Percentiles rank a stretch among this genome's conserved stretches.
These are phyloP conservation scores for Ictalurus punctatus DNA, from an alignment of 2,113 vertebrate genomes.

Conservation along the genomic window DNA sequence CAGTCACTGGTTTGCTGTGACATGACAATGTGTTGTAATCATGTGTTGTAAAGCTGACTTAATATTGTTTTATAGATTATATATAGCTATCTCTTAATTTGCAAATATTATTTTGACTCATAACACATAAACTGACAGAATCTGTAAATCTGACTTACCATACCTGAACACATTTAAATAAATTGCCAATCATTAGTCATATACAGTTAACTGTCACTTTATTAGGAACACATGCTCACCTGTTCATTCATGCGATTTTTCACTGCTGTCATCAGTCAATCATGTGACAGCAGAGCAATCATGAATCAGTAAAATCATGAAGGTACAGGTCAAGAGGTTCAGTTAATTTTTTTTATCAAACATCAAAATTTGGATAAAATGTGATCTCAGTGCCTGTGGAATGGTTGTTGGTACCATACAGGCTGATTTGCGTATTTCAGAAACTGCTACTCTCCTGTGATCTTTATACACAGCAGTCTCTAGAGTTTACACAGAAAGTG, in stretches of 20 bases:
- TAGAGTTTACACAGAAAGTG: no score
- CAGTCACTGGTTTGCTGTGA: no score
- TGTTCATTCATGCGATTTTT: neutral
- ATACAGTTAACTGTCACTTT: neutral
- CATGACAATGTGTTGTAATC: neutral
- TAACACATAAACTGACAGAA: neutral
- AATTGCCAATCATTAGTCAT: neutral
- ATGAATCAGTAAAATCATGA: neutral
- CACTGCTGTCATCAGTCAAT: neutral
- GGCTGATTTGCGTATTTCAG: neutral
- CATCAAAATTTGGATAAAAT: neutral
- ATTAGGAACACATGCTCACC: neutral
- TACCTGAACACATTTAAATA: neutral
- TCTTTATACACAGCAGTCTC: neutral
- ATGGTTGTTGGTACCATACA: neutral
- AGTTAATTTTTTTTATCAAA: neutral
- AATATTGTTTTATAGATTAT: neutral
- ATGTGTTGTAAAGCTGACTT: neutral
- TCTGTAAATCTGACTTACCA: neutral
- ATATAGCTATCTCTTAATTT: neutral
- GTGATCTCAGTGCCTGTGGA: neutral
- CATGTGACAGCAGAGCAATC: neutral
- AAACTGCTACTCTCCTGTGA: neutral
- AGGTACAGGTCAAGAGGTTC: neutral
- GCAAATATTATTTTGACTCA: neutral